Evolutionary conservation across 2,797 vertebrate species (phyloP).

Genomic region (Channallabes apus): DNA sequence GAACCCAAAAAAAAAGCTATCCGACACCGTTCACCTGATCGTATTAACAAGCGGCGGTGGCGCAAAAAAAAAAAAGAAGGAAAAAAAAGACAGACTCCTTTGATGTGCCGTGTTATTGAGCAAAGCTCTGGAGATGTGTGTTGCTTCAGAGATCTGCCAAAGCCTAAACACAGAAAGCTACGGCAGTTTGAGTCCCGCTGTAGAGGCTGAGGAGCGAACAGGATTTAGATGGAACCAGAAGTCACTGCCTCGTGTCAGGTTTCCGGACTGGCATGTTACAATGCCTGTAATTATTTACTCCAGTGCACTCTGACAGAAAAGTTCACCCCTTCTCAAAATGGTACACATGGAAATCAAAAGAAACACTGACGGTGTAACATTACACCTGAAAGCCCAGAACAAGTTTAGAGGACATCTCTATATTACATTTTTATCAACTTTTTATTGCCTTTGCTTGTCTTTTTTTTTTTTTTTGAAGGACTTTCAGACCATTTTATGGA

Average conservation of each 20-base stretch:
- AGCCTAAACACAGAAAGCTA: constrained; percentile 70
- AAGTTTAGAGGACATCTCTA: constrained; percentile 5
- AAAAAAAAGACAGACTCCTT: constrained; percentile 64
- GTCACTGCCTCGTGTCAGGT: constrained; percentile 1
- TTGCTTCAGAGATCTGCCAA: constrained; percentile 72
- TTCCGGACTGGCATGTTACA: constrained; percentile 17
- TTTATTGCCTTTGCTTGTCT: background rate
- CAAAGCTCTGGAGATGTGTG: constrained; percentile 67
- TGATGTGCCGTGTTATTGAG: constrained; percentile 67
- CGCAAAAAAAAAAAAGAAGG: constrained; percentile 6
- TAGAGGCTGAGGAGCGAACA: constrained; percentile 59
- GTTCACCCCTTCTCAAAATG: constrained; percentile 8
- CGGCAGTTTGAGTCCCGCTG: background rate
- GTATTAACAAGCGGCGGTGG: constrained; percentile 59
- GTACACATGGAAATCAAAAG: background rate
- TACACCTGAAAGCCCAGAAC: background rate
- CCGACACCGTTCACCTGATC: constrained; percentile 65
- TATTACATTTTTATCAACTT: background rate
- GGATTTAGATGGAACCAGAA: constrained; percentile 78
- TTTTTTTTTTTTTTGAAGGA: constrained; percentile 3
- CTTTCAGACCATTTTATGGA: background rate
- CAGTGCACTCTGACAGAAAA: constrained; percentile 16
- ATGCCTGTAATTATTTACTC: constrained; percentile 29
- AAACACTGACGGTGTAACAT: background rate
- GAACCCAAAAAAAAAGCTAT: constrained; percentile 53